A percentile compares a stretch with the other conserved stretches of the same genome.
phyloP scores from a whole-genome alignment of 2,797 vertebrate species.

The Dallia pectoralis region DNA sequence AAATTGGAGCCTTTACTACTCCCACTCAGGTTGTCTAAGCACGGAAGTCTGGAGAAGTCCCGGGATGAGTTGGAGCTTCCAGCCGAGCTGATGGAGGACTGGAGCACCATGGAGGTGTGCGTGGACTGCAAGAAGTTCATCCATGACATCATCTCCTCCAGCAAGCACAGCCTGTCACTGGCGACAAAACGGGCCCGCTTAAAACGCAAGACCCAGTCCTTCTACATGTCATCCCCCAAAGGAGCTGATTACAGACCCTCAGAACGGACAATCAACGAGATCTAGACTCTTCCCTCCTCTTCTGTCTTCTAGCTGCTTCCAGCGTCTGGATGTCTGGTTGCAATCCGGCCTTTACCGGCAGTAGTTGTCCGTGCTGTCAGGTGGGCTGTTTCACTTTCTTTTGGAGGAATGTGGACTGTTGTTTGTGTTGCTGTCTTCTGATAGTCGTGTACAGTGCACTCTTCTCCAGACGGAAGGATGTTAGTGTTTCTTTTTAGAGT shows the following conservation, averaged over 20 bases:
- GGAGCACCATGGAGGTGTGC: slow-evolving; percentile 98
- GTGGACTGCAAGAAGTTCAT: slow-evolving; percentile 99
- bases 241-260: slow-evolving; percentile 87
- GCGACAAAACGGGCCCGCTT: slow-evolving; percentile 93
- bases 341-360: slow-evolving; percentile 11
- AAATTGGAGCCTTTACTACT: background rate
- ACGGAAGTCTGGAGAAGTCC: slow-evolving; percentile 70
- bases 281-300: slow-evolving; percentile 67
- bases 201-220: slow-evolving; percentile 97
- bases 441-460: slow-evolving; percentile 31
- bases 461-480: slow-evolving; percentile 41
- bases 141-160: slow-evolving; percentile 93
- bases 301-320: slow-evolving; percentile 33
- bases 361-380: slow-evolving; percentile 28
- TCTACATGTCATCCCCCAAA: slow-evolving; percentile 85
- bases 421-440: slow-evolving; percentile 30
- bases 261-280: slow-evolving; percentile 94
- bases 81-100: slow-evolving; percentile 93
- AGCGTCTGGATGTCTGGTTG: slow-evolving; percentile 15
- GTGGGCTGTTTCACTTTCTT: slow-evolving; percentile 10
- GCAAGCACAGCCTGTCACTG: slow-evolving; percentile 92
- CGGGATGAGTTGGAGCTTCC: slow-evolving; percentile 90
- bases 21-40: slow-evolving; percentile 82
- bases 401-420: slow-evolving; percentile 23
- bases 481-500: slow-evolving; percentile 22